A percentile compares a stretch with the other conserved stretches of the same genome.
Conservation (phyloP, 23 tunicate genomes). For the Phallusia fumigata region DNA sequence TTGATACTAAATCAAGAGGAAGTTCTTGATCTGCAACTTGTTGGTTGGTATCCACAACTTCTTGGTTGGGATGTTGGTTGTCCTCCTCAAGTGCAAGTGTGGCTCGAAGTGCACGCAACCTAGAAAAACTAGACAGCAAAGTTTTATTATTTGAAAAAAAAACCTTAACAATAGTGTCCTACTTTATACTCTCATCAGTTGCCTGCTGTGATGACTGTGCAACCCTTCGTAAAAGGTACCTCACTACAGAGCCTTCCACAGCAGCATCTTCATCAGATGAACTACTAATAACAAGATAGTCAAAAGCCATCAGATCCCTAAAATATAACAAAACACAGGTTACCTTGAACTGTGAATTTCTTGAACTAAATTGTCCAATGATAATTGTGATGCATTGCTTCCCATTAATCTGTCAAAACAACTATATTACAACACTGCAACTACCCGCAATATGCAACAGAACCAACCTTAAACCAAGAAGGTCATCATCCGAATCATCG, state of each 20-base stretch:
- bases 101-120: slow-evolving; percentile 4
- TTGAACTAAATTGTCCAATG: not conserved
- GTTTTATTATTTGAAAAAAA: not conserved
- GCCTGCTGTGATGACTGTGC: not conserved
- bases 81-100: not conserved
- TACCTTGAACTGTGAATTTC: not conserved
- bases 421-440: not conserved
- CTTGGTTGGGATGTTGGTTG: not conserved
- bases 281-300: not conserved
- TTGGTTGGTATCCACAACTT: too few species aligned
- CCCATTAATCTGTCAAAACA: not conserved
- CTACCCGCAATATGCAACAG: too few species aligned
- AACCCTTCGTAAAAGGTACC: not conserved
- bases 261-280: not conserved
- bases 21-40: not conserved
- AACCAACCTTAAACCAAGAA: not conserved
- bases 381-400: not conserved
- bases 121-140: not conserved
- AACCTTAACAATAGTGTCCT: not conserved
- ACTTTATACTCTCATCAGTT: not conserved
- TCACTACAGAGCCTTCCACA: not conserved
- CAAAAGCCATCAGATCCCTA: not conserved
- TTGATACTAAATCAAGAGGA: not conserved
- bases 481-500: slow-evolving; percentile 20
- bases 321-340: not conserved